Evolutionary conservation across 2,888 invertebrate genomes (phyloP), one percentile per base, ranked within the genome.

Genomic region (Crepidodera aurea): DNA sequence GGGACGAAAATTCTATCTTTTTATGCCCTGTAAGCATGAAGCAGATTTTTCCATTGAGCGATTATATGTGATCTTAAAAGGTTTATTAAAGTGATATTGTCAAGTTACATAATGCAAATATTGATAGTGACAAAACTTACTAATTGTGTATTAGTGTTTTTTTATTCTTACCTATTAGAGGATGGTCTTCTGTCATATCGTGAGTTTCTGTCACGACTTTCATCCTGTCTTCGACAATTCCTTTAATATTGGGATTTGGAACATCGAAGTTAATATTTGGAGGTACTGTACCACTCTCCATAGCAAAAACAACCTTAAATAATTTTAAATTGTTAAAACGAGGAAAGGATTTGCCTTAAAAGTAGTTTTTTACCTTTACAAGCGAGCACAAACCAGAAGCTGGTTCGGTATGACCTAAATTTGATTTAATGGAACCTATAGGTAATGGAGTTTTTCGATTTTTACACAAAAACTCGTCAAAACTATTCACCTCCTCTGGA

Each of bases 361-460:
- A 7, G 4, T 37, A 5, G 6, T 86, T 87, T 71, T 27, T 46
- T 22, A 60, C 61, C 50, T 64, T 64, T 18, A 13, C 83, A 69
- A 95, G 77, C 0, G 93, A 90, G 69, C 92, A 91, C 2, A 94
- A 82, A 10, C 94, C 92, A 2, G 92, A 91, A 1, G 89, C 88
- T 1, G 94, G 91, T 77, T 97, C 97, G 0, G 92, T 86, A 79
- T 97, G 97, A 0, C 97, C 97, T 79, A 96, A 84, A 80, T 96
- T 97, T 0, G 95, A 94, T 78, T 97, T 97, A 27, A 96, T 88
- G 0, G 96, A 93, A 1, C 96, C 96, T 59, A 97, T 91, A 54
- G 86, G 82, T 0, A 96, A 84, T 0, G 95, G 92, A 0, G 85
- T 87, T n/a, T 60, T 50, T 37, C 94, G 84, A 12, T 87, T 87